A percentile compares a stretch with the other conserved stretches of the same genome.
Evolutionary conservation across 2,888 invertebrate species (phyloP).

Genomic region (Lysandra coridon): DNA sequence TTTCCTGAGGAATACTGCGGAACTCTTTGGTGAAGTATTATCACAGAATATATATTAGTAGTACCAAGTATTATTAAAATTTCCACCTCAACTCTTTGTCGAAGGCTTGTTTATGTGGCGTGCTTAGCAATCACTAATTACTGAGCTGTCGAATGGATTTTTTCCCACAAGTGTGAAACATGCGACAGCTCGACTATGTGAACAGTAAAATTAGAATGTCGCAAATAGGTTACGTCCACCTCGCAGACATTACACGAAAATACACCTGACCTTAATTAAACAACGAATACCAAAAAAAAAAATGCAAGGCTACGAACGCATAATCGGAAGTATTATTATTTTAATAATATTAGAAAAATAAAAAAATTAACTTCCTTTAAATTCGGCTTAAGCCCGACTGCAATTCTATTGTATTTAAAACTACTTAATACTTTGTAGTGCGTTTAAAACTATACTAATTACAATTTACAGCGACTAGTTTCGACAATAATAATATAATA

Average conservation of each 20-base stretch:
- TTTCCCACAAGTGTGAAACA: constrained; percentile 22
- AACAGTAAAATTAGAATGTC: constrained; percentile 19
- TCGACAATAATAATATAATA: too few species aligned
- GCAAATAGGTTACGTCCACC: constrained; percentile 1
- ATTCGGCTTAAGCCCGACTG: too few species aligned
- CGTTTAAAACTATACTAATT: too few species aligned
- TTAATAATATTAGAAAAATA: background rate
- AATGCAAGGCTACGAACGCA: background rate
- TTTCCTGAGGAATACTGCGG: background rate
- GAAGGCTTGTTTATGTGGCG: background rate
- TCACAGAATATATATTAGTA: background rate
- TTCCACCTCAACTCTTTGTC: background rate
- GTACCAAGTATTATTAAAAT: background rate
- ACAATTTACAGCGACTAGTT: too few species aligned
- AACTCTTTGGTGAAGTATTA: background rate
- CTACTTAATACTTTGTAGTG: too few species aligned
- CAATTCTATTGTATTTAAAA: too few species aligned
- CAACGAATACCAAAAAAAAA: background rate
- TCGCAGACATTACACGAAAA: background rate
- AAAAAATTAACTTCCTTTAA: too few species aligned
- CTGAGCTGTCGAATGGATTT: constrained; percentile 12
- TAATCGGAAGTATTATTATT: background rate
- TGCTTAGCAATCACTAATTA: constrained; percentile 4
- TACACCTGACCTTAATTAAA: background rate
- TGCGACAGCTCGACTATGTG: background rate